Evolutionary conservation across 1,140 invertebrate genomes (phyloP).

Genomic region (Phymastichus coffea): DNA sequence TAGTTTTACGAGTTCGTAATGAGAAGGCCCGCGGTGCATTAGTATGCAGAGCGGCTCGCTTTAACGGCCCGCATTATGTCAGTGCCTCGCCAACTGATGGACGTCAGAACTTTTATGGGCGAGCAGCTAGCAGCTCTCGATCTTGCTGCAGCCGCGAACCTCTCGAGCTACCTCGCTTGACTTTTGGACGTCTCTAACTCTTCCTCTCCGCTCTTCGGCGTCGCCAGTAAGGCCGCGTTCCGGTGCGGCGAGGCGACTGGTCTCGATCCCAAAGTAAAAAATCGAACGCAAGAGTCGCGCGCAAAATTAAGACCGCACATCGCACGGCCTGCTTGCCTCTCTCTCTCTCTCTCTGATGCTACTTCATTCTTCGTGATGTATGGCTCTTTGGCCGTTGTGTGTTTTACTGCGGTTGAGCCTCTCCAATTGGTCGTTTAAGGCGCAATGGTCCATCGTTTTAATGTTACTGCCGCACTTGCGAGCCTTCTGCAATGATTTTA

Average conservation of each 20-base stretch:
- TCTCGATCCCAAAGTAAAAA: too few species aligned
- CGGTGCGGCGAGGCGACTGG: too few species aligned
- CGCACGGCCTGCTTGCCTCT: not conserved
- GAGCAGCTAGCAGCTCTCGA: too few species aligned
- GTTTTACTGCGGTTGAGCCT: not conserved
- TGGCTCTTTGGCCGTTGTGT: not conserved
- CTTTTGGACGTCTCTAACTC: not conserved
- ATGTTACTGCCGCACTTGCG: too few species aligned
- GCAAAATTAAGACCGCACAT: conserved; percentile 26
- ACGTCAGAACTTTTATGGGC: conserved; percentile 27
- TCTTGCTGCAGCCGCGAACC: too few species aligned
- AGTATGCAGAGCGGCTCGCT: conserved; percentile 29
- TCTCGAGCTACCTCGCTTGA: not conserved
- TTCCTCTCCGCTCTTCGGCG: not conserved
- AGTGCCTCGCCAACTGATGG: conserved; percentile 23
- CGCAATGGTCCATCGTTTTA: too few species aligned
- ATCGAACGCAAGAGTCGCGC: too few species aligned
- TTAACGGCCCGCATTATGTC: conserved; percentile 30
- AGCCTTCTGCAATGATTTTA: too few species aligned
- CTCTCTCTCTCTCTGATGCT: conserved; percentile 12
- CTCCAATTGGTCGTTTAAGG: too few species aligned
- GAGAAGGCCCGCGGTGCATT: conserved; percentile 36
- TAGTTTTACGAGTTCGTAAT: conserved; percentile 43
- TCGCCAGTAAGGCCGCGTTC: too few species aligned
- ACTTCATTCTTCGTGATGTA: conserved; percentile 16